Percentiles rank a stretch among this genome's conserved stretches.
phyloP scores from a whole-genome alignment of 2,113 vertebrate species.

The Agapornis roseicollis region DNA sequence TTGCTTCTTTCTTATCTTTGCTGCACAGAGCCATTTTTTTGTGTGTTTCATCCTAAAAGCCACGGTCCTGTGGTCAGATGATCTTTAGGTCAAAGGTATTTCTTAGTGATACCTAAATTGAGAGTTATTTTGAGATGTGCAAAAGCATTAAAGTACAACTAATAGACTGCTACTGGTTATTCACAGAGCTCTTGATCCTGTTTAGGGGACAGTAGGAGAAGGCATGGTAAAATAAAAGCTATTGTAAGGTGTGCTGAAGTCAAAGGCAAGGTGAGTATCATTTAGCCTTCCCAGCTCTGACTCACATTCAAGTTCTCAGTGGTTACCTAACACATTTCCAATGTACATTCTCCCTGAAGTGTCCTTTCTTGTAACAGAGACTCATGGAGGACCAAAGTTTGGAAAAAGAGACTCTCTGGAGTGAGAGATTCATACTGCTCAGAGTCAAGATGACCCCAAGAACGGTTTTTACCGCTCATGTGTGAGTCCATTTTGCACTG shows the following conservation, averaged over 20 bases:
- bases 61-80: background rate
- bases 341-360: background rate
- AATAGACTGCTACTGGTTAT: background rate
- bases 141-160: background rate
- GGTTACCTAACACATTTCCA: background rate
- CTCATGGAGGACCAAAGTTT: background rate
- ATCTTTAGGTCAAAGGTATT: background rate
- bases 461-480: background rate
- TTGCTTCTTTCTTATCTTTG: background rate
- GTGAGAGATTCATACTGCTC: background rate
- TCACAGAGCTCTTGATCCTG: background rate
- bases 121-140: background rate
- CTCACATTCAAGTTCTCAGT: background rate
- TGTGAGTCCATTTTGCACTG: background rate
- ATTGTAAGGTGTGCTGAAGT: background rate
- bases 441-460: background rate
- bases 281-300: background rate
- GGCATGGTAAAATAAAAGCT: background rate
- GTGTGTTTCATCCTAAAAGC: background rate
- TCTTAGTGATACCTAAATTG: background rate
- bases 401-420: background rate
- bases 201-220: background rate
- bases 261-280: background rate
- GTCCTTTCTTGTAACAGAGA: background rate
- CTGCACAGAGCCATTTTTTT: background rate